These are phyloP conservation scores for Aurelia aurita DNA, from an alignment of 30 jellyfish, hydroid and myxozoan genomes.

Conservation along the genomic window DNA sequence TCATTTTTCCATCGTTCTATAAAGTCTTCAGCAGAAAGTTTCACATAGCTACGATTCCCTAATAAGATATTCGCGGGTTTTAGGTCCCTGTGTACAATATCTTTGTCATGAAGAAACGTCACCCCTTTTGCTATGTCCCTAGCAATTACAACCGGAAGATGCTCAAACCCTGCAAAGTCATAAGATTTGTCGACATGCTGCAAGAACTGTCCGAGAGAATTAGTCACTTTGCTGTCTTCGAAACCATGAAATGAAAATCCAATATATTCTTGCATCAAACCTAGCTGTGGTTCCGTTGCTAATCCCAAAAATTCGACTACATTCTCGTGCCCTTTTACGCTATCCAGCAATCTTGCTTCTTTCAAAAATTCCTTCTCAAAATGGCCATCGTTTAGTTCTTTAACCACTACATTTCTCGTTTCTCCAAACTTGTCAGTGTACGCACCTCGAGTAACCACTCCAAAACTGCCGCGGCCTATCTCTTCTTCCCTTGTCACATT, in stretches of 20 bases:
- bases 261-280: background rate
- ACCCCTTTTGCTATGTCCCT: background rate
- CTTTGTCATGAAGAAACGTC: background rate
- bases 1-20: background rate
- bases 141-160: background rate
- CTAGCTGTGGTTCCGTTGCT: background rate
- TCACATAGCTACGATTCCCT: background rate
- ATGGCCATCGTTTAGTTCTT: no score
- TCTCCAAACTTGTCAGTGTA: no score
- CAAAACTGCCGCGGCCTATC: no score
- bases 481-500: no score
- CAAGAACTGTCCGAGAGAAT: background rate
- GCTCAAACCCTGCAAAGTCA: background rate
- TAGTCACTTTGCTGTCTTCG: background rate
- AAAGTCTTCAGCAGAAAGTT: background rate
- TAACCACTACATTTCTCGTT: no score
- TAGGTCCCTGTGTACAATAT: background rate
- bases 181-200: background rate
- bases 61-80: background rate
- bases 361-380: background rate
- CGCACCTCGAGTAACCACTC: no score
- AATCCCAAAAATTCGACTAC: background rate
- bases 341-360: background rate
- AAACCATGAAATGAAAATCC: background rate
- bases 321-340: background rate